Evolutionary conservation across 2,888 invertebrate species (phyloP).

Genomic region (Drosophila setosimentum): DNA sequence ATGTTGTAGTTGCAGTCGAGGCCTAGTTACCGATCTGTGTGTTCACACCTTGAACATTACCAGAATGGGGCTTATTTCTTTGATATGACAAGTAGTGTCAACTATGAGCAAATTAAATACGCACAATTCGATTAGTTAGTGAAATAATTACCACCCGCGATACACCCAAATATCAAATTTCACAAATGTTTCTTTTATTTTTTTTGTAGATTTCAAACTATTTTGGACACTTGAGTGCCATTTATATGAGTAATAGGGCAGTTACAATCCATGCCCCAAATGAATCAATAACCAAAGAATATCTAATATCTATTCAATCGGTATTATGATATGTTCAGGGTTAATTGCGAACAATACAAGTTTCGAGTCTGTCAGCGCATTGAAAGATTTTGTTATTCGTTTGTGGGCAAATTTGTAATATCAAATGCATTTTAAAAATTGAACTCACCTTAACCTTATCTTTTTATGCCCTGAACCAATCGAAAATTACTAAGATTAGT

Average conservation of each 20-base stretch:
- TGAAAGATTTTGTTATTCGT: no score
- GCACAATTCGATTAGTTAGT: conserved; percentile 32
- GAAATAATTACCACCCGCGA: conserved; percentile 11
- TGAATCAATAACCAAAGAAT: conserved; percentile 47
- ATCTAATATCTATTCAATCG: neutral
- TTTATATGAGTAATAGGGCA: conserved; percentile 51
- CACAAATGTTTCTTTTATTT: neutral
- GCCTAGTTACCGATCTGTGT: conserved; percentile 25
- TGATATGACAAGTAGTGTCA: conserved; percentile 30
- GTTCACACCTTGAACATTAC: conserved; percentile 21
- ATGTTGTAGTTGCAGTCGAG: conserved; percentile 1
- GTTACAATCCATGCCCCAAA: conserved; percentile 22
- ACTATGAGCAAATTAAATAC: conserved; percentile 42
- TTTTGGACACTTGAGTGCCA: conserved; percentile 58
- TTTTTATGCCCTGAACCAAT: neutral
- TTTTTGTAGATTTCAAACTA: conserved; percentile 20
- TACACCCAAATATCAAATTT: conserved; percentile 27
- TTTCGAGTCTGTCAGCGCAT: neutral
- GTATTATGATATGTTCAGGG: neutral
- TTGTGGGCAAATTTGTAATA: no score
- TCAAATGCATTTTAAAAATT: neutral
- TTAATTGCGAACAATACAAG: neutral
- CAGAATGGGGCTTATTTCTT: conserved; percentile 6
- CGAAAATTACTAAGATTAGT: neutral
- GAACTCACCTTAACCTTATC: no score